A percentile compares a stretch with the other conserved stretches of the same genome.
Conservation (phyloP, 1,140 invertebrate genomes). For the Prorops nasuta region DNA sequence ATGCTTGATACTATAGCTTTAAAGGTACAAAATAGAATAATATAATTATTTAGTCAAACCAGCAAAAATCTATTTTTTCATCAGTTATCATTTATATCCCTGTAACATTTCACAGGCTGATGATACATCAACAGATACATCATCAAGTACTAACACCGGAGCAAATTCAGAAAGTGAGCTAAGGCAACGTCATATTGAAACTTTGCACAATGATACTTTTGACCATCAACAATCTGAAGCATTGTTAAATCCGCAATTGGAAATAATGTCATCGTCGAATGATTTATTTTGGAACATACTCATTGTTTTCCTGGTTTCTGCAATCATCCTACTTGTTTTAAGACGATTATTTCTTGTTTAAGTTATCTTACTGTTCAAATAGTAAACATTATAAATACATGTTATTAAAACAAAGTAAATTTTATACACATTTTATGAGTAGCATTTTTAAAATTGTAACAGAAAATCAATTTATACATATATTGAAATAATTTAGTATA, state of each 20-base stretch:
- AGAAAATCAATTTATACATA: slow-evolving; percentile 19
- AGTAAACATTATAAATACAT: slow-evolving; percentile 24
- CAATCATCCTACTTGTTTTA: slow-evolving; percentile 47
- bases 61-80: not conserved
- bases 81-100: slow-evolving; percentile 1
- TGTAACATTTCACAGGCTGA: slow-evolving; percentile 42
- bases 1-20: slow-evolving; percentile 54
- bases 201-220: slow-evolving; percentile 19
- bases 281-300: slow-evolving; percentile 50
- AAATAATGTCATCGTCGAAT: slow-evolving; percentile 45
- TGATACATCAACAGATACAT: slow-evolving; percentile 35
- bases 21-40: slow-evolving; percentile 37
- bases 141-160: no score
- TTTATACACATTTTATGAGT: slow-evolving; percentile 34
- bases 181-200: slow-evolving; percentile 40
- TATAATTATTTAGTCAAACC: not conserved
- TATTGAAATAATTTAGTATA: slow-evolving; percentile 7
- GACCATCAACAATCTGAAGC: slow-evolving; percentile 34
- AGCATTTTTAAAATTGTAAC: slow-evolving; percentile 27
- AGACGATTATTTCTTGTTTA: slow-evolving; percentile 50
- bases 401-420: slow-evolving; percentile 28
- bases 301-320: slow-evolving; percentile 42
- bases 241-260: slow-evolving; percentile 34
- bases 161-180: slow-evolving; percentile 28
- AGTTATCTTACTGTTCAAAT: slow-evolving; percentile 18